Evolutionary conservation across 1,140 invertebrate genomes (phyloP), one percentile per base, ranked within the genome.

Genomic region (Ptiloglossa arizonensis): DNA sequence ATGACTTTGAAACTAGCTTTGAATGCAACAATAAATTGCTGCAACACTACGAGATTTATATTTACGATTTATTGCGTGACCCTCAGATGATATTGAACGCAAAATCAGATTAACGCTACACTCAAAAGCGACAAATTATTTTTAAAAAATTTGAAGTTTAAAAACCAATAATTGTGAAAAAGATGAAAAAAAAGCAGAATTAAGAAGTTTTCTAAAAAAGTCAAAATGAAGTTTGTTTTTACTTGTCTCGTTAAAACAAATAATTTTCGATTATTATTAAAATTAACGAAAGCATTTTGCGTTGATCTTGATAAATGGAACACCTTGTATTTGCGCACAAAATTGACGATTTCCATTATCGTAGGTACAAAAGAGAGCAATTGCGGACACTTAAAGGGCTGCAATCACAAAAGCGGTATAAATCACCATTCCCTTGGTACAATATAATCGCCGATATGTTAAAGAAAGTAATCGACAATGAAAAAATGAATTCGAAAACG

Each of bases 281-380:
- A n/a, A n/a, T 50, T 44, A 41, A n/a, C 6, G 9, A 64, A 17
- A 24, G 44, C 13, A 59, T 19, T 17, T n/a, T 71, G 24, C n/a
- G 41, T 44, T 1, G 8, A 13, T n/a, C n/a, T n/a, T n/a, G 17
- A 32, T n/a, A 56, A 17, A 63, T 73, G 48, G 19, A 64, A 22
- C n/a, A n/a, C n/a, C n/a, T n/a, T n/a, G n/a, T n/a, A n/a, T n/a
- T n/a, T n/a, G n/a, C n/a, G n/a, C n/a, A n/a, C n/a, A n/a, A 54
- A n/a, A 15, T 19, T 27, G 17, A 69, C 22, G 0, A 59, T 69
- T 76, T 41, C 24, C 2, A 59, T 48, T 50, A 6, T 11, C 19
- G 60, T 46, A 90, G 87, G 71, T 89, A 89, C n/a, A 66, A 74
- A 1, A 50, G 68, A 35, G 88, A 90, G 54, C 87, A 89, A 81